These are phyloP conservation scores for Microcebus griseorufus DNA, from an alignment of 2,113 vertebrate genomes.

Conservation along the genomic window DNA sequence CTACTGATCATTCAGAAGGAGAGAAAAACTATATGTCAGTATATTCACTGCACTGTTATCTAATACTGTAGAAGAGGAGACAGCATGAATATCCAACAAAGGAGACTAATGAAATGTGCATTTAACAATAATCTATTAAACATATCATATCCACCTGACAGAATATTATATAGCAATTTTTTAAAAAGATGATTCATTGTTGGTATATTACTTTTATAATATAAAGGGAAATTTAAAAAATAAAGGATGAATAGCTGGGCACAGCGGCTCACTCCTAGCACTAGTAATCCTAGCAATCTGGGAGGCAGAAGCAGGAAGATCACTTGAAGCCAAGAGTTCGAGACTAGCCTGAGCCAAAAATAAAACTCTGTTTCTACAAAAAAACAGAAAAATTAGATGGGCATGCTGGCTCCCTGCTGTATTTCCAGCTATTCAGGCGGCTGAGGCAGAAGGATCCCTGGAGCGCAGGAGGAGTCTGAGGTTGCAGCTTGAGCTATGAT, in stretches of 20 bases:
- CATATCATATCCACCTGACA: background rate
- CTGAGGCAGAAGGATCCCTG: too few relatives aligned
- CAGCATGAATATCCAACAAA: background rate
- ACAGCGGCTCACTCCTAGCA: too few relatives aligned
- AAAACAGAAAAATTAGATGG: too few relatives aligned
- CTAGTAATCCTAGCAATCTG: too few relatives aligned
- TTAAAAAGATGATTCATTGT: background rate
- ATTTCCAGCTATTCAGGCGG: too few relatives aligned
- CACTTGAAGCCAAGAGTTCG: too few relatives aligned
- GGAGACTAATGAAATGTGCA: background rate
- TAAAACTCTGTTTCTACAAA: too few relatives aligned
- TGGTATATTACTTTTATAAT: slow-evolving; percentile 47
- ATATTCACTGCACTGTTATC: background rate
- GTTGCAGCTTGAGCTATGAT: too few relatives aligned
- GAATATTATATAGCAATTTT: background rate
- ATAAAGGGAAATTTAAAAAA: background rate
- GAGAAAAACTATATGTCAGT: slow-evolving; percentile 29
- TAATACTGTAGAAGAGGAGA: background rate
- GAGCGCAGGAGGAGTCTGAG: too few relatives aligned
- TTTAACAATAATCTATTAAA: background rate
- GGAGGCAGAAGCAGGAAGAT: too few relatives aligned
- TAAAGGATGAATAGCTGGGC: background rate
- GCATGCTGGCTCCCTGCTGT: too few relatives aligned
- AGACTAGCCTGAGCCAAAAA: too few relatives aligned
- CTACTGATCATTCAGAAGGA: slow-evolving; percentile 44